Conservation (phyloP, 2,888 invertebrate species). For the Harmothoe impar region DNA sequence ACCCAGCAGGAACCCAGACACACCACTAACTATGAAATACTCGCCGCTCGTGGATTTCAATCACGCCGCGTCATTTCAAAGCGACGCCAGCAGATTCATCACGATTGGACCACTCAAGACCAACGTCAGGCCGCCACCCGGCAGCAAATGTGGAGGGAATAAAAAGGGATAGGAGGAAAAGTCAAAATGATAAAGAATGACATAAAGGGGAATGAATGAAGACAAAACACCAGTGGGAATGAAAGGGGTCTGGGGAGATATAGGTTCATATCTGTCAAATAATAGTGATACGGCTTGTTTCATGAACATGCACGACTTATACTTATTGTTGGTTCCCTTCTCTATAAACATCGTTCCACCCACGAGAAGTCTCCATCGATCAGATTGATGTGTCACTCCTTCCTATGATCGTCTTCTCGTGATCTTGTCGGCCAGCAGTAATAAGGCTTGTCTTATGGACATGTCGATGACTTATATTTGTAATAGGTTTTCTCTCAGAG, state of each 20-base stretch:
- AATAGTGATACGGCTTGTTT: neutral
- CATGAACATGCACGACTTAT: neutral
- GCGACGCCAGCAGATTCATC: slow-evolving; percentile 47
- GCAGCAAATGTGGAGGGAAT: slow-evolving; percentile 35
- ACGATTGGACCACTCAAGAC: slow-evolving; percentile 32
- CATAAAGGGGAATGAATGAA: neutral
- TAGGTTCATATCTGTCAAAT: neutral
- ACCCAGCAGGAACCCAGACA: neutral
- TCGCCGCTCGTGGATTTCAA: slow-evolving; percentile 37
- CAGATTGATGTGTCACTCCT: no score
- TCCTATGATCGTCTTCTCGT: no score
- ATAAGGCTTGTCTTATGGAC: no score
- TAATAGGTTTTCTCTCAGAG: no score
- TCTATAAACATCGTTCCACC: no score
- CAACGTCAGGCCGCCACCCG: neutral
- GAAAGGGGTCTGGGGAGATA: neutral
- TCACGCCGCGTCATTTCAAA: slow-evolving; percentile 59
- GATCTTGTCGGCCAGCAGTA: no score
- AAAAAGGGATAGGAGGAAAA: neutral
- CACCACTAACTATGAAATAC: slow-evolving; percentile 51
- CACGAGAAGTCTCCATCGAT: no score
- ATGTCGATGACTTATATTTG: no score
- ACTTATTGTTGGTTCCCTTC: neutral
- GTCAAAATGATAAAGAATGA: neutral
- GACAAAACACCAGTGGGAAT: neutral